These are phyloP conservation scores for Intellagama lesueurii DNA, from an alignment of 2,797 vertebrate genomes.

Conservation along the genomic window DNA sequence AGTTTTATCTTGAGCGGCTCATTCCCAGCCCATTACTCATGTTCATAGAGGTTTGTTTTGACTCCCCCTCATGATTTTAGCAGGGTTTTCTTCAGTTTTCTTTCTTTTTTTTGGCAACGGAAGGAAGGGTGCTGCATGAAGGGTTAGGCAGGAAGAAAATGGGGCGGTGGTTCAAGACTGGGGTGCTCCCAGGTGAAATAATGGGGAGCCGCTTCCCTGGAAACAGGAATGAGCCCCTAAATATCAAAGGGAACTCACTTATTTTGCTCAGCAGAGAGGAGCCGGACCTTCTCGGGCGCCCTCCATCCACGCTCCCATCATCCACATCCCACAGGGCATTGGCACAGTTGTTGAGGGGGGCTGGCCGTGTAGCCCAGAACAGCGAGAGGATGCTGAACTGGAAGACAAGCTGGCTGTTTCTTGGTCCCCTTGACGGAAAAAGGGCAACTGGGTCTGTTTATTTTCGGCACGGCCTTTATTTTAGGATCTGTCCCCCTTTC, in stretches of 20 bases:
- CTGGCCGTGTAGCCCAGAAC: too few relatives aligned
- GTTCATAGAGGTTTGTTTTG: slow-evolving; percentile 68
- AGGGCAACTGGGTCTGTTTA: neutral
- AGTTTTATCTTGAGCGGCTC: slow-evolving; percentile 81
- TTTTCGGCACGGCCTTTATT: neutral
- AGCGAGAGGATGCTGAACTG: too few relatives aligned
- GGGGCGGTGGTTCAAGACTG: too few relatives aligned
- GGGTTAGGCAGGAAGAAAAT: neutral
- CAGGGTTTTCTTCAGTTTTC: slow-evolving; percentile 2
- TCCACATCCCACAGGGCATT: too few relatives aligned
- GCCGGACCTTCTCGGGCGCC: too few relatives aligned
- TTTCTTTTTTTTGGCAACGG: slow-evolving; percentile 50
- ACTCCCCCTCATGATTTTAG: neutral
- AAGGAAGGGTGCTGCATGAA: neutral
- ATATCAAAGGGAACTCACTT: neutral
- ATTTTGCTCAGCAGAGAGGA: neutral
- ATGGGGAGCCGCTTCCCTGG: neutral
- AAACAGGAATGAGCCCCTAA: too few relatives aligned
- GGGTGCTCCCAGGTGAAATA: too few relatives aligned
- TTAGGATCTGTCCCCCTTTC: neutral
- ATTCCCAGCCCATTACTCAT: slow-evolving; percentile 82
- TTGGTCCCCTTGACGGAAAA: neutral
- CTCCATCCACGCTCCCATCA: neutral
- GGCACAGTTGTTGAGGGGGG: too few relatives aligned
- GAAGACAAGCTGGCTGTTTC: neutral